Conservation (phyloP, 1,140 invertebrate species). For the Drosophila paulistorum region DNA sequence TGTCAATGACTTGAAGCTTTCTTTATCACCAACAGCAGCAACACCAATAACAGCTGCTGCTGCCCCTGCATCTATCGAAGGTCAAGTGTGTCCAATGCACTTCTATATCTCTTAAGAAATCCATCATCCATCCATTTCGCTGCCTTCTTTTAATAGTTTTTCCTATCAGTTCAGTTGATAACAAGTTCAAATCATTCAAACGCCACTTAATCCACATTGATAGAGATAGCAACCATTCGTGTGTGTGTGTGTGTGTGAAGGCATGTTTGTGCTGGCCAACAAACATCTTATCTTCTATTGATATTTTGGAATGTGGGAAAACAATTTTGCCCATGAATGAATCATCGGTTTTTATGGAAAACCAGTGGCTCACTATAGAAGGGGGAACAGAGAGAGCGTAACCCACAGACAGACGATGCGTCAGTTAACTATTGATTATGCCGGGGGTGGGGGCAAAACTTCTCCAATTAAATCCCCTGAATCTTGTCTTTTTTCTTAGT, state of each 20-base stretch:
- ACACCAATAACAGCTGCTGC: conserved; percentile 21
- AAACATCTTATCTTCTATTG: conserved; percentile 12
- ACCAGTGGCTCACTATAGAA: not conserved
- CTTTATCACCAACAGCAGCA: conserved; percentile 27
- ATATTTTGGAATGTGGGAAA: conserved; percentile 18
- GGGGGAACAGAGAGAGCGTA: not conserved
- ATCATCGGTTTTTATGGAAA: not conserved
- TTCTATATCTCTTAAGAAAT: conserved; percentile 31
- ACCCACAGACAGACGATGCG: not conserved
- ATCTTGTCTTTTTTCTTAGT: too few species aligned
- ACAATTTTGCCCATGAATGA: conserved; percentile 4
- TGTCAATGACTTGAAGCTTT: conserved; percentile 60
- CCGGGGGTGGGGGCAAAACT: too few species aligned
- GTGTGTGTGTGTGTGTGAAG: not conserved
- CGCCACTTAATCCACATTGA: not conserved
- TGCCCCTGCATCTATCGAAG: conserved; percentile 35
- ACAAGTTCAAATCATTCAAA: not conserved
- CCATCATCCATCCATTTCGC: not conserved
- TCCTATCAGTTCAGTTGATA: conserved; percentile 11
- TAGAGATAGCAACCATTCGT: not conserved
- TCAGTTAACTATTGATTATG: too few species aligned
- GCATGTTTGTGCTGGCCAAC: not conserved
- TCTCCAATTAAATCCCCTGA: too few species aligned
- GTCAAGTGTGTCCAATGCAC: conserved; percentile 60
- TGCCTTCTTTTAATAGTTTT: conserved; percentile 6